A percentile compares a stretch with the other conserved stretches of the same genome.
Evolutionary conservation across 2,888 invertebrate genomes (phyloP).

Genomic region (Amorpha juglandis): DNA sequence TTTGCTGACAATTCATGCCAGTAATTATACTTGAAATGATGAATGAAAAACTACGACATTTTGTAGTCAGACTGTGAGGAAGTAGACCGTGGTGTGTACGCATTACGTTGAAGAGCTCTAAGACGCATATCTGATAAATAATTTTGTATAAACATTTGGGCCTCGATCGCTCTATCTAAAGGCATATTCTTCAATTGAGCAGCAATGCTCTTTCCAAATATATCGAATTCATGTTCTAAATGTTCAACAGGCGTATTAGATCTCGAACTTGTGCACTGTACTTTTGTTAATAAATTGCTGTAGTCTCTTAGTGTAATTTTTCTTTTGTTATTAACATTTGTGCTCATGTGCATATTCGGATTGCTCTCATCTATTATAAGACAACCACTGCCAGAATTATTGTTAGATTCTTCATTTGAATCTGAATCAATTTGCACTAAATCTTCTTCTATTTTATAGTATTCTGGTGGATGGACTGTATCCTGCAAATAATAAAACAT

Average conservation of each 20-base stretch:
- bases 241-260: constrained; percentile 6
- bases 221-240: constrained; percentile 35
- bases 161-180: constrained; percentile 32
- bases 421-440: not conserved
- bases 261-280: not conserved
- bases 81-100: not conserved
- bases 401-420: not conserved
- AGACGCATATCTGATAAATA: constrained; percentile 35
- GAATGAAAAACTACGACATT: not conserved
- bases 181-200: constrained; percentile 36
- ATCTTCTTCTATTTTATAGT: not conserved
- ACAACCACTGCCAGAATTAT: not conserved
- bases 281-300: not conserved
- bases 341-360: not conserved
- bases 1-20: too few relatives aligned
- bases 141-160: constrained; percentile 37
- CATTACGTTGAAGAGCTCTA: not conserved
- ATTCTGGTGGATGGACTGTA: not conserved
- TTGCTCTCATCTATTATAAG: not conserved
- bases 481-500: not conserved
- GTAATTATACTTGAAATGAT: too few relatives aligned
- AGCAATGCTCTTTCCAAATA: constrained; percentile 35
- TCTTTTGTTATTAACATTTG: not conserved
- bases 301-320: not conserved
- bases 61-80: not conserved